Percentiles rank a stretch among this genome's conserved stretches.
Conservation (phyloP, 2,888 invertebrate species). For the Stomorhina lunata region DNA sequence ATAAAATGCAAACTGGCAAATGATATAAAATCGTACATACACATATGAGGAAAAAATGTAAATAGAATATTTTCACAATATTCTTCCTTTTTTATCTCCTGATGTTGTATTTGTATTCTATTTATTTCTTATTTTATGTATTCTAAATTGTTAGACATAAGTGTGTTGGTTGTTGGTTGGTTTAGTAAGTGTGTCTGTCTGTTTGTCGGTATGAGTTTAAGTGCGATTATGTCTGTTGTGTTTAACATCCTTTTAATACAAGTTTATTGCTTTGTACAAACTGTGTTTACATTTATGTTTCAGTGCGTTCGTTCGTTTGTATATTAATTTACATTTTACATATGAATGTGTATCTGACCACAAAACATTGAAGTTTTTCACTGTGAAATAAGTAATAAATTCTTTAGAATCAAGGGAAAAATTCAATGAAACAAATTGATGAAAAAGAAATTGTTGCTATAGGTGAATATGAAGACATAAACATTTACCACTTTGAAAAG, state of each 20-base stretch:
- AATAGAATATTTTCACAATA: conserved; percentile 37
- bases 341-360: conserved; percentile 34
- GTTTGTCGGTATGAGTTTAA: conserved; percentile 21
- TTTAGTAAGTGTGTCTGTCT: conserved; percentile 15
- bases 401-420: not conserved
- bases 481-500: no score
- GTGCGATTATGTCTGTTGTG: conserved; percentile 52
- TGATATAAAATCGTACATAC: conserved; percentile 52
- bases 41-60: conserved; percentile 16
- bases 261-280: conserved; percentile 35
- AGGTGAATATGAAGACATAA: no score
- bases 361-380: conserved; percentile 44
- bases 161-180: conserved; percentile 8
- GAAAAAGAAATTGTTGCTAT: not conserved
- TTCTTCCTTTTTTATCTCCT: not conserved
- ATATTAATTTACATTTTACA: not conserved
- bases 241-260: conserved; percentile 54
- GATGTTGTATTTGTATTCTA: not conserved
- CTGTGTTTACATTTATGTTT: not conserved
- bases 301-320: not conserved
- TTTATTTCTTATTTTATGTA: conserved; percentile 29
- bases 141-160: conserved; percentile 38
- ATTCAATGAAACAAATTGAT: not conserved
- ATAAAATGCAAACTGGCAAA: conserved; percentile 60
- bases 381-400: not conserved